Percentiles rank a stretch among this genome's conserved stretches.
Conservation (phyloP, 1,140 invertebrate genomes). For the Cepaea nemoralis region DNA sequence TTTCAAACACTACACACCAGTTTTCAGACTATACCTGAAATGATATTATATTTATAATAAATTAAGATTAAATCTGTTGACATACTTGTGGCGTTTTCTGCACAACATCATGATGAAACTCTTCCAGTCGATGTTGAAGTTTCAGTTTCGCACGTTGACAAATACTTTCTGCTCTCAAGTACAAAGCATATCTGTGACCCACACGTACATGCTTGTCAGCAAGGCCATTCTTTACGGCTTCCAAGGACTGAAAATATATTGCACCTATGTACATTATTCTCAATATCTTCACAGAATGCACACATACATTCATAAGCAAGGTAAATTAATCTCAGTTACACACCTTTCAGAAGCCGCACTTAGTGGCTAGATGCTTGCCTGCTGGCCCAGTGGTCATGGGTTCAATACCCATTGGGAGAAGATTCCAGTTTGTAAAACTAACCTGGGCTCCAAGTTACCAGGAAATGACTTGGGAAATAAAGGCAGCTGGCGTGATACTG, state of each 20-base stretch:
- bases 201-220: constrained; percentile 68
- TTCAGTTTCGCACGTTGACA: constrained; percentile 62
- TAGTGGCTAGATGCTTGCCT: too few species aligned
- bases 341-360: too few species aligned
- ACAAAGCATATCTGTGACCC: constrained; percentile 72
- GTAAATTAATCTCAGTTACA: too few species aligned
- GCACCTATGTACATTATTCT: neutral
- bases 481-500: too few species aligned
- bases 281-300: neutral
- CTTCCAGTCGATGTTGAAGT: constrained; percentile 49
- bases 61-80: neutral
- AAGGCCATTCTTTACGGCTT: constrained; percentile 68
- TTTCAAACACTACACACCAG: too few species aligned
- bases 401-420: too few species aligned
- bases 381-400: too few species aligned
- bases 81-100: constrained; percentile 66
- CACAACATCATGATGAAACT: constrained; percentile 61
- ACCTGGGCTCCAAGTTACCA: too few species aligned
- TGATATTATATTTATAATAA: too few species aligned
- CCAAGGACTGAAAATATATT: constrained; percentile 62
- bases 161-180: constrained; percentile 69
- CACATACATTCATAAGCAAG: neutral
- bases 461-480: too few species aligned
- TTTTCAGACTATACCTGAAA: too few species aligned
- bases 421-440: too few species aligned